Conservation (phyloP, 2,797 vertebrate species). For the Pteropus rufus region DNA sequence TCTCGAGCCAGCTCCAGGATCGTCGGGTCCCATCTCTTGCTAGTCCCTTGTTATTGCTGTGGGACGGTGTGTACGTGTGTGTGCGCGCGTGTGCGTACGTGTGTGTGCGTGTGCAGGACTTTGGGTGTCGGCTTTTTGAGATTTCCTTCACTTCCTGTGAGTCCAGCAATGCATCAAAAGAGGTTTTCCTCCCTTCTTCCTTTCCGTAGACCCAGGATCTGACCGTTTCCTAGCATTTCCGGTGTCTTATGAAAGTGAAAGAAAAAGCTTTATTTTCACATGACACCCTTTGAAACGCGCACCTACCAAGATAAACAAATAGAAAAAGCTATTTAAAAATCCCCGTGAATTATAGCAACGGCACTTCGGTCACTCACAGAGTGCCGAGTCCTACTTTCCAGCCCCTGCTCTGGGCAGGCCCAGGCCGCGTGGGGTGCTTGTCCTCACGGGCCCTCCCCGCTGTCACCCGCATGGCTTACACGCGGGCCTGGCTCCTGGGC, state of each 20-base stretch:
- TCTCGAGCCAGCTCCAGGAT: not conserved
- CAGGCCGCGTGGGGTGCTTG: too few relatives aligned
- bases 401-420: not conserved
- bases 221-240: not conserved
- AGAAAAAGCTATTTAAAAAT: not conserved
- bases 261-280: not conserved
- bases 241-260: not conserved
- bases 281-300: not conserved
- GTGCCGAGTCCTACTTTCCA: accelerated
- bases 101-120: not conserved
- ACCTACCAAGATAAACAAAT: not conserved
- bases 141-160: not conserved
- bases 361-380: accelerated
- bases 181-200: not conserved
- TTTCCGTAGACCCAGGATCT: not conserved
- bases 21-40: accelerated
- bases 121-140: not conserved
- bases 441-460: not conserved
- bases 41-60: too few relatives aligned
- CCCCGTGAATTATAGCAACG: not conserved
- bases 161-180: not conserved
- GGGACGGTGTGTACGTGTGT: too few relatives aligned
- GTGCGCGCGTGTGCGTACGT: too few relatives aligned
- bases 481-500: not conserved
- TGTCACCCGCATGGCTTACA: not conserved